Base-by-base conservation (phyloP, 2,113 vertebrate genomes). In the Psammodynastes pulverulentus region DNA sequence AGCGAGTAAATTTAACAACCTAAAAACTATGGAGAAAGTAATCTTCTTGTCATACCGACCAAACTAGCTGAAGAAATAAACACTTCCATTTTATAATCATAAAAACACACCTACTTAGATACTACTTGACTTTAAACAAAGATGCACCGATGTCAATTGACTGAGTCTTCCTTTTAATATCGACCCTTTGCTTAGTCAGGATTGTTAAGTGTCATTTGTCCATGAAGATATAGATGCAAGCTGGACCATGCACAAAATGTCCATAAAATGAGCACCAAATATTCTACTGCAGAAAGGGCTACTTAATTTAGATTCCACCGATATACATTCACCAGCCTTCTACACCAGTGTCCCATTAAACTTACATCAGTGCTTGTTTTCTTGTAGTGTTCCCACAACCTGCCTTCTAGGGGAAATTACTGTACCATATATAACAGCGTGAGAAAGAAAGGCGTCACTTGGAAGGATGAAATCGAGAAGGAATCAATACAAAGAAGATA, bases 401-500 rank as follows among this genome's bases (percentile, higher is more conserved):
- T 95, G 94, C 95, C 94, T 97, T 96, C 95, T 88, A 94, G 94
- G 96, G 95, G 95, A 97, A 96, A 97, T 97, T 96, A 97, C 95
- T 96, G 94, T 88, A 95, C 95, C 96, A 96, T 96, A 96, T 94
- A 95, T 95, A 96, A 94, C 95, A 95, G 96, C 95, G 94, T 87
- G 95, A 95, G 94, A 94, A 90, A 95, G 94, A 96, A 96, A 95
- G 95, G 95, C 95, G 95, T 97, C 96, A 94, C 92, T 97, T 94
- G 19, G 67, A 95, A 62, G 92, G 72, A 96, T 94, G 96, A 94
- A 96, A 97, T 86, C 86, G 95, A 97, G 95, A 96, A 96, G 89
- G 95, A 97, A 97, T 97, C 97, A 96, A 97, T 97, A 96, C 91
- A 96, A 96, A 95, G 95, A 96, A 95, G 95, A 97, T 95, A 96